Percentiles rank a stretch among this genome's conserved stretches.
These are phyloP conservation scores for Drosophila ogumai DNA, from an alignment of 1,140 invertebrate species.

Conservation along the genomic window DNA sequence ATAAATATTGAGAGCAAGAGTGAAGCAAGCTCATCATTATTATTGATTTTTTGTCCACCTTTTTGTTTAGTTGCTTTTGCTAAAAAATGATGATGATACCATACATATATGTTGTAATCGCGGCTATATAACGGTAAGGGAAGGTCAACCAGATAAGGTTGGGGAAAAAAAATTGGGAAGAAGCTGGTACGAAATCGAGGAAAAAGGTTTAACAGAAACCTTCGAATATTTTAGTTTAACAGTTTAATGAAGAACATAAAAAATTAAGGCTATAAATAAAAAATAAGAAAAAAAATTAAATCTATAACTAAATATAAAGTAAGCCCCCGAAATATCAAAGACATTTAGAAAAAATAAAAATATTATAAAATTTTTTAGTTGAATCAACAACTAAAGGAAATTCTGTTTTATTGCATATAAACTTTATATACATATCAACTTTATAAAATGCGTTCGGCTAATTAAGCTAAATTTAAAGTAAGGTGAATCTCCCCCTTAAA, in stretches of 20 bases:
- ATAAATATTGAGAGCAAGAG: conserved; percentile 57
- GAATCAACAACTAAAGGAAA: not conserved
- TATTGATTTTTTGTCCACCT: conserved; percentile 42
- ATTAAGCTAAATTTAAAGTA: conserved; percentile 11
- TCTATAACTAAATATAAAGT: not conserved
- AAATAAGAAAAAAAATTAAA: not conserved
- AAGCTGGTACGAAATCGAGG: not conserved
- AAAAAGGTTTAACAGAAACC: not conserved
- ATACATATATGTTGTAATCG: conserved; percentile 66
- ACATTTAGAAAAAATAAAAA: not conserved
- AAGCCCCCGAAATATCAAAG: not conserved
- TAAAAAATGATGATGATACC: conserved; percentile 42
- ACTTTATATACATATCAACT: too few species aligned
- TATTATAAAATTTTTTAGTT: not conserved
- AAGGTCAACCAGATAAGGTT: conserved; percentile 74
- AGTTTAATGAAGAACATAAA: not conserved
- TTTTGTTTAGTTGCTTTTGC: conserved; percentile 39
- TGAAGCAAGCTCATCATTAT: conserved; percentile 54
- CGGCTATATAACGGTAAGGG: conserved; percentile 70
- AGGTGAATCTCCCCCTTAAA: not conserved
- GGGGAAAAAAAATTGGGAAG: not conserved
- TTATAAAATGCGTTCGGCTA: too few species aligned
- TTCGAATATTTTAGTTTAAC: not conserved
- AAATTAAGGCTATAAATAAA: too few species aligned
- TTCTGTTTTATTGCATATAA: not conserved